These are phyloP conservation scores for Drosophila neutralis DNA, from an alignment of 2,888 invertebrate genomes.

Conservation along the genomic window DNA sequence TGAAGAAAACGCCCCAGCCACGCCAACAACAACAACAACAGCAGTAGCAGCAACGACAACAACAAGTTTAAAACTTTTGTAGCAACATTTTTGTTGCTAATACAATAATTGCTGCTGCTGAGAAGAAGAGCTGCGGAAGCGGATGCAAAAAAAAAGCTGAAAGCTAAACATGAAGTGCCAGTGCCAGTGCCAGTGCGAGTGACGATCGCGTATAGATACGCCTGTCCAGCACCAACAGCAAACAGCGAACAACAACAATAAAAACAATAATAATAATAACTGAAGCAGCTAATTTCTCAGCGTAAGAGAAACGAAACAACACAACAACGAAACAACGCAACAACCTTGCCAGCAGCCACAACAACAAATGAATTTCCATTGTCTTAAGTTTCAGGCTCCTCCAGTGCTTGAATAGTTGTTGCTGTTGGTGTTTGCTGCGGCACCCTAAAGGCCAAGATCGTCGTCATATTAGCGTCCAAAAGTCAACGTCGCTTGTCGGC, in stretches of 20 bases:
- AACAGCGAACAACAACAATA: slow-evolving; percentile 17
- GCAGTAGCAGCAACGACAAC: not conserved
- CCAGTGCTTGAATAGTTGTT: slow-evolving; percentile 40
- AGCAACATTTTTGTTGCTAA: slow-evolving; percentile 67
- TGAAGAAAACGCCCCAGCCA: slow-evolving; percentile 52
- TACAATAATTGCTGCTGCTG: slow-evolving; percentile 68
- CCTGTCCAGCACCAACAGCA: slow-evolving; percentile 50
- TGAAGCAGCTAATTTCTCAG: slow-evolving; percentile 80
- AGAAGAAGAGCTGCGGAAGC: slow-evolving; percentile 67
- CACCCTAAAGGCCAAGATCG: slow-evolving; percentile 81
- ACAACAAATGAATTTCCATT: slow-evolving; percentile 75
- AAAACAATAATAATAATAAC: slow-evolving; percentile 66
- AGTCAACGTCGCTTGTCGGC: slow-evolving; percentile 78
- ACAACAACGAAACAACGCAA: slow-evolving; percentile 44
- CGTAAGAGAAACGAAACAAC: slow-evolving; percentile 56
- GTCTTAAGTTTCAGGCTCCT: slow-evolving; percentile 72
- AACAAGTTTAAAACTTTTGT: slow-evolving; percentile 38
- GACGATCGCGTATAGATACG: slow-evolving; percentile 76
- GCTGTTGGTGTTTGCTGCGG: slow-evolving; percentile 38
- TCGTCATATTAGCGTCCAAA: slow-evolving; percentile 81
- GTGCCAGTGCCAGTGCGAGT: slow-evolving; percentile 66
- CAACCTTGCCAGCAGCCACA: slow-evolving; percentile 76
- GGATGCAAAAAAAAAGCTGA: slow-evolving; percentile 77
- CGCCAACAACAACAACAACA: slow-evolving; percentile 10
- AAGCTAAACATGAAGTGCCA: slow-evolving; percentile 75